Base-by-base conservation (phyloP, 2,113 vertebrate species). In the Actinemys pallida region DNA sequence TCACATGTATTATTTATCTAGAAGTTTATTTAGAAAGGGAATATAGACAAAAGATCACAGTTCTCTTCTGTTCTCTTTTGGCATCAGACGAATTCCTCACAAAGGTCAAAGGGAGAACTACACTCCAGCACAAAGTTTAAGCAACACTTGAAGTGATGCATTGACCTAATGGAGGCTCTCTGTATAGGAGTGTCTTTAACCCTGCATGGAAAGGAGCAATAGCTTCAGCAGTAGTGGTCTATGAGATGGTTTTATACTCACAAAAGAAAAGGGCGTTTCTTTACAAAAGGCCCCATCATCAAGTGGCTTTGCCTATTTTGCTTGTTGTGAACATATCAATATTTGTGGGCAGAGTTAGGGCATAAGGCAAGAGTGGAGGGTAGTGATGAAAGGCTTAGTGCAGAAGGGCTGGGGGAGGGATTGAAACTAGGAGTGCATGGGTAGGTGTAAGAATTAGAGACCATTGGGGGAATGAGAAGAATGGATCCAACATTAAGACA, bases 21-120 rank as follows among this genome's bases (percentile, higher is more conserved):
- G 19, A 91, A 95, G 95, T 97, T 97, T 96, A 90, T 96, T 96
- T 97, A 94, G 87, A 96, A 97, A 94, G 16, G 42, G 53, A 97
- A 84, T 93, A 94, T 47, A 93, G 79, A 45, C 22, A 42, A 45
- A 42, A 45, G 42, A 96, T 95, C 87, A 97, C 94, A 94, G 90
- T 95, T 96, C 62, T 89, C 90, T 91, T 96, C 94, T 97, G 94
- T 96, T 96, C 94, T 93, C 4, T 78, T 89, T 79, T 97, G 86
- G 84, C 86, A 95, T 91, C 83, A 93, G 93, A 96, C 57, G 80
- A 95, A 93, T 96, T 88, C 87, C 65, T 95, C 93, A 80, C 86
- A 91, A 95, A 95, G 90, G 86, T 79, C 87, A 92, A 95, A 95
- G 90, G 86, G 53, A 95, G 90, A 95, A 88, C 83, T 94, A 90